These are phyloP conservation scores for Drosophila nigromelanica DNA, from an alignment of 1,140 invertebrate species.

Conservation along the genomic window DNA sequence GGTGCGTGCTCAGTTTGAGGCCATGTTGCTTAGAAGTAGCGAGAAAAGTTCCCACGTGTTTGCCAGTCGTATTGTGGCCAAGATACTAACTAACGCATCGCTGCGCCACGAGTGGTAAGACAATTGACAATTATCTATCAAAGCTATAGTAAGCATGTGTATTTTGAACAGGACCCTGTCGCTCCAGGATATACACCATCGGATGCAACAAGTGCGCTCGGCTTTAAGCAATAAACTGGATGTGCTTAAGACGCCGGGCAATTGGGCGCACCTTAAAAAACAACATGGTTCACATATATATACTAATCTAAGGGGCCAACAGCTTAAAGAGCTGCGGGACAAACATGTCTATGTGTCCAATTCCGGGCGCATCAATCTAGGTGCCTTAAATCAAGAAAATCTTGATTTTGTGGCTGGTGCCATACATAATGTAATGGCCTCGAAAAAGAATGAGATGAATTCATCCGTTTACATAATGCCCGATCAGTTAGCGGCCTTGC, in stretches of 20 bases:
- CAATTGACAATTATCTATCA: not conserved
- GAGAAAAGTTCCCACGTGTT: constrained; percentile 92
- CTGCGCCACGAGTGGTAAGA: constrained; percentile 92
- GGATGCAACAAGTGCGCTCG: constrained; percentile 94
- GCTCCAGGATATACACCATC: constrained; percentile 93
- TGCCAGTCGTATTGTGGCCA: constrained; percentile 94
- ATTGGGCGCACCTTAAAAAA: constrained; percentile 95
- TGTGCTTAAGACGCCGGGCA: constrained; percentile 93
- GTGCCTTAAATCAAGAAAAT: constrained; percentile 93
- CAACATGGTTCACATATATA: constrained; percentile 99
- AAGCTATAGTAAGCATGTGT: too few species aligned
- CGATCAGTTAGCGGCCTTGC: not conserved
- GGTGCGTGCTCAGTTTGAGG: constrained; percentile 93
- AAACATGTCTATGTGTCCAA: constrained; percentile 95
- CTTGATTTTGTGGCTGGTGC: constrained; percentile 95
- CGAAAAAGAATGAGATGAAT: not conserved
- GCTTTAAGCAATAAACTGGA: constrained; percentile 90
- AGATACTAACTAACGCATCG: constrained; percentile 90
- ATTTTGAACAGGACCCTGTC: constrained; percentile 84
- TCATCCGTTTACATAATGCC: not conserved
- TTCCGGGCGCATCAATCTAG: constrained; percentile 96
- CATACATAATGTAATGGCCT: constrained; percentile 90
- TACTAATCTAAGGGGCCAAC: constrained; percentile 92
- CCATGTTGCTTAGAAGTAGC: constrained; percentile 93
- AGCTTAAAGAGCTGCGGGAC: constrained; percentile 90